phyloP scores from a whole-genome alignment of 2,113 vertebrate genomes.

The Heterochromis multidens region DNA sequence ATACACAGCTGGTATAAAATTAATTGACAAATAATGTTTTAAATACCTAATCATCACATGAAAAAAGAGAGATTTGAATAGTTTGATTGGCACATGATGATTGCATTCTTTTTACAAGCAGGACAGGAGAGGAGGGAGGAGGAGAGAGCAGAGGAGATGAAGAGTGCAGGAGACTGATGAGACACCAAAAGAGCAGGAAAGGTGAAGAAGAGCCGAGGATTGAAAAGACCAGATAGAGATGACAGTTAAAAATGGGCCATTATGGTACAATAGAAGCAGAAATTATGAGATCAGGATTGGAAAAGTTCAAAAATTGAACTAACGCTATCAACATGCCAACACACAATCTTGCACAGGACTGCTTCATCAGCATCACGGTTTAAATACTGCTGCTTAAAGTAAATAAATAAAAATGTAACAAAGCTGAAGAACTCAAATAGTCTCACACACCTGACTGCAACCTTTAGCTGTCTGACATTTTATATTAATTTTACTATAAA shows the following conservation, averaged over 20 bases:
- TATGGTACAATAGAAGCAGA: fast-evolving
- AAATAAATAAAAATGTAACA: not conserved
- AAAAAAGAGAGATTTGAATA: too few relatives aligned
- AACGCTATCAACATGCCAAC: not conserved
- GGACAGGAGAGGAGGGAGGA: not conserved
- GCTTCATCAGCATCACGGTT: too few relatives aligned
- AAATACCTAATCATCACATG: too few relatives aligned
- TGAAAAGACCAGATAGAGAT: not conserved
- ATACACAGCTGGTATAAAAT: too few relatives aligned
- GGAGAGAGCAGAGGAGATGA: not conserved
- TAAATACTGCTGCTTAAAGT: too few relatives aligned
- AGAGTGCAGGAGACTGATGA: not conserved
- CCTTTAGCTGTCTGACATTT: too few relatives aligned
- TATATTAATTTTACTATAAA: too few relatives aligned
- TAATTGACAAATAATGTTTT: too few relatives aligned
- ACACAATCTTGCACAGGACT: too few relatives aligned
- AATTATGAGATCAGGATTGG: not conserved
- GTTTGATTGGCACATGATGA: too few relatives aligned
- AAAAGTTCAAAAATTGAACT: not conserved
- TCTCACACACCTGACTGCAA: too few relatives aligned
- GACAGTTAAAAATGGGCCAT: not conserved
- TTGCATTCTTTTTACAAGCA: too few relatives aligned
- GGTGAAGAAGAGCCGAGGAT: not conserved
- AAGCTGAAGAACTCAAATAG: not conserved
- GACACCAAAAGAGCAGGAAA: not conserved